Base-by-base conservation (phyloP, 2,888 invertebrate genomes). In the Ectemnius continuus region DNA sequence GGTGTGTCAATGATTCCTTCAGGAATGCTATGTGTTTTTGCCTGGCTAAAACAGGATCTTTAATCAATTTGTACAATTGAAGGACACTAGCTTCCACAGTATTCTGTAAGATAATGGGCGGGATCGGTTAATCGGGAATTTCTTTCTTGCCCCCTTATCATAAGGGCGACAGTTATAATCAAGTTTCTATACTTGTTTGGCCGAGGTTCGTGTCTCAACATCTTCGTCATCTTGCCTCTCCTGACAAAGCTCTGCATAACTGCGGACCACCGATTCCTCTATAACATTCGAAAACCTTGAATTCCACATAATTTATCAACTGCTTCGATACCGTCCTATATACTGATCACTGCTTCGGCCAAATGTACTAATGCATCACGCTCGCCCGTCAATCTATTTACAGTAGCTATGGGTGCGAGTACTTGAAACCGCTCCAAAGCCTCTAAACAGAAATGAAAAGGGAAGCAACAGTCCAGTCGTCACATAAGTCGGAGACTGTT, bases 11-110 rank as follows among this genome's bases (percentile, higher is more conserved):
- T 86, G 94, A 95, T 82, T 93, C 93, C 84, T 94, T 94, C 68
- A 98, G 92, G 89, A 94, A 93, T 80, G 92, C 90, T 81, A 93
- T 92, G 89, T 96, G 96, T 82, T 93, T 92, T 71, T 93, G 92
- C 86, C 94, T 93, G 62, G 93, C 92, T 36, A 95, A 91, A 73
- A 92, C 89, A 0, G 96, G 94, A 73, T 94, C 91, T 73, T 93
- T 93, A 79, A 94, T 93, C 23, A 92, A 83, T 79, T 91, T 91
- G 57, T 92, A 91, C 65, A 91, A 85, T 74, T 92, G 90, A 68
- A 93, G 91, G 47, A 94, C 91, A 8, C 91, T 88, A 65, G 89
- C 91, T 88, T 95, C 95, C 1, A 94, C 93, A 86, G 92, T 91
- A 83, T 91, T 91, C 94, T 94, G 61, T 61, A 81, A 84, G 26